Evolutionary conservation across 2,797 vertebrate species (phyloP), one percentile per base, ranked within the genome.

Genomic region (Scleropages formosus): DNA sequence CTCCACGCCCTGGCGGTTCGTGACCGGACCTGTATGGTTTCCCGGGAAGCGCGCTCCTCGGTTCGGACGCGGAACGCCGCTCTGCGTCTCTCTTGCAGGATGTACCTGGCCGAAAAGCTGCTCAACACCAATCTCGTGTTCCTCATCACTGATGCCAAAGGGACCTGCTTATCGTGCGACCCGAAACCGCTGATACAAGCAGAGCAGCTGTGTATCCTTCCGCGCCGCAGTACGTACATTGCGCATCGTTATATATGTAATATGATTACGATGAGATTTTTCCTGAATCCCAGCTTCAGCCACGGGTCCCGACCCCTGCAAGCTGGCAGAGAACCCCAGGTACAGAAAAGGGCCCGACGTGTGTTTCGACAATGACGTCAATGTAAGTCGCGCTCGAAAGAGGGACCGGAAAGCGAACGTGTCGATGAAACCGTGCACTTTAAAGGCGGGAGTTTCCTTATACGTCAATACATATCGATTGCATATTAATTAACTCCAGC

Each of bases 161-260:
- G 89, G 16, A 96, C 95, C 1, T 99, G 98, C 85, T 92, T 93
- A 75, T 93, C 94, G 1, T 99, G 98, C 82, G 96, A 98, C 87
- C 90, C 95, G 39, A 93, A 93, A 71, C 93, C 94, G 0, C 90
- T 99, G 62, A 93, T 94, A 85, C 98, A 99, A 86, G 97, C 97
- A 0, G 97, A 99, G 77, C 97, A 99, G 87, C 96, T 95, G 51
- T 98, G 96, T 99, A 99, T 99, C 98, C 95, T 99, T 95, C 88
- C 56, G 53, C n/a, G n/a, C n/a, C n/a, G n/a, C n/a, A n/a, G n/a
- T n/a, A n/a, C n/a, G n/a, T n/a, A n/a, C n/a, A n/a, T n/a, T n/a
- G n/a, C n/a, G n/a, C n/a, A n/a, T n/a, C n/a, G n/a, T n/a, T n/a
- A n/a, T n/a, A n/a, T n/a, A n/a, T n/a, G n/a, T n/a, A n/a, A n/a